Base-by-base conservation (phyloP, 2,888 invertebrate genomes). In the Diarsia mendica region DNA sequence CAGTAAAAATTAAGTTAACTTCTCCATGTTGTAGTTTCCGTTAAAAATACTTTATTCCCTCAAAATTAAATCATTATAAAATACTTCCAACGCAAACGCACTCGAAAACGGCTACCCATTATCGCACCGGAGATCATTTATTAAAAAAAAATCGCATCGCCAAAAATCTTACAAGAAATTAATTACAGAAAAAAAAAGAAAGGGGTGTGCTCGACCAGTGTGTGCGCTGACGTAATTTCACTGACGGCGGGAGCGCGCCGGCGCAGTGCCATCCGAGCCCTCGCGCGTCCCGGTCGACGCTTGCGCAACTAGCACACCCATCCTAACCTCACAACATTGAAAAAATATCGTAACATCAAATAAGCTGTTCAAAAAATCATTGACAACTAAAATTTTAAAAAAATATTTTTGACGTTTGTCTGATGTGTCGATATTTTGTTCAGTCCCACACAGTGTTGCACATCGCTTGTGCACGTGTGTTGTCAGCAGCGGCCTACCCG, bases 161-260 rank as follows among this genome's bases (percentile, higher is more conserved):
- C 94, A 92, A 93, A 95, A 95, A 93, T 94, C 92, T 93, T 90
- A 92, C 93, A 95, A 94, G 94, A 95, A 95, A 95, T 92, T 95
- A 95, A 95, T 96, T 94, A 94, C 91, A 90, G 91, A 93, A 94
- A 94, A 95, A 95, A 95, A 96, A 95, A 92, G 94, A 96, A 96
- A 94, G 96, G 96, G 95, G 95, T 95, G 95, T 90, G 93, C 82
- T 80, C 91, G 89, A 90, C 92, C 93, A 93, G 92, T 92, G 91
- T 91, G 90, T 85, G 87, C 90, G 91, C 93, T 94, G 95, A 95
- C 94, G 95, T 95, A 95, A 95, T 94, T 91, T 92, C 91, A 92
- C 90, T 91, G 89, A 87, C 89, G 92, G 92, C 92, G 91, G 92
- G 91, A 88, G 89, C 90, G 92, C 90, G 83, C 88, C 77, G 82